Evolutionary conservation across 1,140 invertebrate species (phyloP).

Genomic region (Mercenaria mercenaria): DNA sequence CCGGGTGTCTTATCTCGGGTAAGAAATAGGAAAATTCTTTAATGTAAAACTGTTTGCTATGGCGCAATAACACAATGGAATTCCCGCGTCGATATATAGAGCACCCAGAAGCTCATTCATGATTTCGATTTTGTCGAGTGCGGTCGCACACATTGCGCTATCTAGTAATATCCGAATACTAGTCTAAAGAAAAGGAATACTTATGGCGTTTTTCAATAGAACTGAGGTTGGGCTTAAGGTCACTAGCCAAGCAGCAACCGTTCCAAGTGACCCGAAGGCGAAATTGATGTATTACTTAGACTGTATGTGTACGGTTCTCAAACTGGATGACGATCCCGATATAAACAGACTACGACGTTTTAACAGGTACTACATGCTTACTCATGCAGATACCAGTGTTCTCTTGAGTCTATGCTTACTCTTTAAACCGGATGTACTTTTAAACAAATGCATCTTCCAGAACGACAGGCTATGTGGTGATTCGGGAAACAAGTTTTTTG

Average conservation of each 20-base stretch:
- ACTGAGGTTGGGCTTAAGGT: neutral
- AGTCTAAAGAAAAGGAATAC: no score
- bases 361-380: slow-evolving; percentile 49
- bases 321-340: slow-evolving; percentile 51
- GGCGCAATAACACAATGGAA: no score
- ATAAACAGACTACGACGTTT: slow-evolving; percentile 58
- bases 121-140: no score
- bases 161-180: no score
- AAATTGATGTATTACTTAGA: slow-evolving; percentile 72
- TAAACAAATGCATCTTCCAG: slow-evolving; percentile 70
- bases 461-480: slow-evolving; percentile 68
- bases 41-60: no score
- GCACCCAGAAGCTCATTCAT: no score
- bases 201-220: slow-evolving; percentile 20
- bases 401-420: slow-evolving; percentile 57
- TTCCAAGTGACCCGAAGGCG: slow-evolving; percentile 64
- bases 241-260: slow-evolving; percentile 11
- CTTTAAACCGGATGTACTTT: slow-evolving; percentile 57
- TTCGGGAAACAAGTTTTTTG: slow-evolving; percentile 66
- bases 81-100: no score
- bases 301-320: slow-evolving; percentile 55
- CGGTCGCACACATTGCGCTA: no score
- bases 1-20: no score
- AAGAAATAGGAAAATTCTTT: no score
- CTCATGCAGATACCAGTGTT: slow-evolving; percentile 36